Evolutionary conservation across 2,113 vertebrate species (phyloP).

Genomic region (Myrmecobius fasciatus): DNA sequence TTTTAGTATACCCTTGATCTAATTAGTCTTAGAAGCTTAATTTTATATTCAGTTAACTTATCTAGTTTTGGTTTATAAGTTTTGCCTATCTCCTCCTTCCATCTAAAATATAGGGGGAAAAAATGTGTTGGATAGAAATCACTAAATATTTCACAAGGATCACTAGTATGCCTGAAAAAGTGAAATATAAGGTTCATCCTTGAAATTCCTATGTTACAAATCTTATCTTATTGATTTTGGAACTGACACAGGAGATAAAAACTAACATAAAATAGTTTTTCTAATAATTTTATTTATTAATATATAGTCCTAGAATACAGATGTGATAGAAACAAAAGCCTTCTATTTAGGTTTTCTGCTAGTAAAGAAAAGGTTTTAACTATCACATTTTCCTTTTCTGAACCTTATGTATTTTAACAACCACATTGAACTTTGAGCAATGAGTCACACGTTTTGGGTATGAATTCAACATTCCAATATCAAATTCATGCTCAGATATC

Average conservation of each 20-base stretch:
- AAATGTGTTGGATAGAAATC: conserved; percentile 54
- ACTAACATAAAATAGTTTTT: conserved; percentile 41
- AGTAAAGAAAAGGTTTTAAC: conserved; percentile 57
- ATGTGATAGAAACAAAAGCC: conserved; percentile 60
- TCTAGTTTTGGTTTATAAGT: not conserved
- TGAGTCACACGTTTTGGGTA: conserved; percentile 20
- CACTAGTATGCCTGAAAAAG: conserved; percentile 30
- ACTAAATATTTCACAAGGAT: conserved; percentile 41
- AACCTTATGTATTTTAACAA: conserved; percentile 58
- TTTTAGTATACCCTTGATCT: not conserved
- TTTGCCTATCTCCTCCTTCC: not conserved
- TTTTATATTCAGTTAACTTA: not conserved
- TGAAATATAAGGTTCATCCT: conserved; percentile 18
- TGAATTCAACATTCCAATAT: conserved; percentile 1
- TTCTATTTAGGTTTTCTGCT: conserved; percentile 54
- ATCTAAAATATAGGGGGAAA: conserved; percentile 46
- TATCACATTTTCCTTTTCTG: conserved; percentile 49
- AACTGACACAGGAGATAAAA: conserved; percentile 61
- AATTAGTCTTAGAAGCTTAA: no score
- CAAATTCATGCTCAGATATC: conserved; percentile 56
- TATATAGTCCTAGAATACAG: conserved; percentile 8
- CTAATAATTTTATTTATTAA: conserved; percentile 17
- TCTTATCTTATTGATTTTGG: conserved; percentile 47
- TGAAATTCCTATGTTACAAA: conserved; percentile 57
- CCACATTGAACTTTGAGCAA: conserved; percentile 53